Evolutionary conservation across 1,140 invertebrate genomes (phyloP).

Genomic region (Bombus picipes): DNA sequence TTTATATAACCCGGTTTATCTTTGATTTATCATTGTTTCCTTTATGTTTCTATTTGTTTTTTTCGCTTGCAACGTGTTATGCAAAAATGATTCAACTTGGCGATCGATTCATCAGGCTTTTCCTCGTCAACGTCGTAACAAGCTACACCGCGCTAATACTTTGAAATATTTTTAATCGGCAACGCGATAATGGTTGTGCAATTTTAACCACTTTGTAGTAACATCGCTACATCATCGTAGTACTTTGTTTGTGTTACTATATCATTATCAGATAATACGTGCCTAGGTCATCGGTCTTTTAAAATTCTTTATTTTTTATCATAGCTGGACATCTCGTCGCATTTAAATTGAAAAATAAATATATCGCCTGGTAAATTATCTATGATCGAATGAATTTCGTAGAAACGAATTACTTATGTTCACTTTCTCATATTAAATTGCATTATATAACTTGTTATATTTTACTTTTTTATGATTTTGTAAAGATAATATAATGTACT

Average conservation of each 20-base stretch:
- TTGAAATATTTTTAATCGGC: constrained; percentile 39
- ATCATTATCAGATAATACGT: constrained; percentile 38
- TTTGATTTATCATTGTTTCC: neutral
- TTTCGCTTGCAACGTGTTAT: neutral
- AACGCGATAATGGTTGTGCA: constrained; percentile 14
- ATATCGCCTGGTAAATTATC: neutral
- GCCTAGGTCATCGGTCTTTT: constrained; percentile 1
- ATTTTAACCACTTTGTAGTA: constrained; percentile 21
- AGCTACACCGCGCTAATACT: neutral
- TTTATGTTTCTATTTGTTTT: neutral
- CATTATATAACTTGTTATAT: neutral
- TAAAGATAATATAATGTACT: neutral
- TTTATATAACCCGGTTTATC: neutral
- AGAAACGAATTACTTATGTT: neutral
- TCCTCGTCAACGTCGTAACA: neutral
- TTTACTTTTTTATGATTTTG: neutral
- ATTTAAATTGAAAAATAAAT: neutral
- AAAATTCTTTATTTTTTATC: neutral
- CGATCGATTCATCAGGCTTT: neutral
- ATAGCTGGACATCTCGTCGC: neutral
- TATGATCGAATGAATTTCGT: neutral
- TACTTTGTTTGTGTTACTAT: constrained; percentile 38
- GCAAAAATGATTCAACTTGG: constrained; percentile 4
- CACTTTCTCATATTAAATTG: neutral
- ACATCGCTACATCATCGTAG: constrained; percentile 10